These are phyloP conservation scores for Heliconius melpomene DNA, from an alignment of 1,140 invertebrate species.

Conservation along the genomic window DNA sequence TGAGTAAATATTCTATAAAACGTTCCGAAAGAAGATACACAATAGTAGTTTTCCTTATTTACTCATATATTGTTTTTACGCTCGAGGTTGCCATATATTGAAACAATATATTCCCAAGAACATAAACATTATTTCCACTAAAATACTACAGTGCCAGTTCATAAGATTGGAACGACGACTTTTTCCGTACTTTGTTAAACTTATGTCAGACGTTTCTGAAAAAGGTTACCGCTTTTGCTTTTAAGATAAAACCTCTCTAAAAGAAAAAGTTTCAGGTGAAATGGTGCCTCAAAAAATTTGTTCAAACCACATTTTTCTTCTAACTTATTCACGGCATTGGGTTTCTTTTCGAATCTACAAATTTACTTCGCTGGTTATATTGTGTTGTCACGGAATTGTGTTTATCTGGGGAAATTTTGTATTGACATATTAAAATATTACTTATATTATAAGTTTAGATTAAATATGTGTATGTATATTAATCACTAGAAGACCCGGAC, in stretches of 20 bases:
- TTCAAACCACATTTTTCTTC: conserved; percentile 37
- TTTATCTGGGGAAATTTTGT: conserved; percentile 7
- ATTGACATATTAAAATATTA: background rate
- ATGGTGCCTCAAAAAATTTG: conserved; percentile 35
- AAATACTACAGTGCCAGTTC: conserved; percentile 22
- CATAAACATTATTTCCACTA: conserved; percentile 18
- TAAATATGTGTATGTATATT: too few species aligned
- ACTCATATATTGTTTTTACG: conserved; percentile 1
- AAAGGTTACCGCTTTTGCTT: conserved; percentile 43
- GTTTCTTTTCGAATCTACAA: conserved; percentile 25
- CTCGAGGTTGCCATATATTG: conserved; percentile 14
- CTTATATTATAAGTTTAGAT: too few species aligned
- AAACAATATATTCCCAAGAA: conserved; percentile 13
- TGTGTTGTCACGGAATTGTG: conserved; percentile 4
- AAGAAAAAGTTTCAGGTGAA: conserved; percentile 41
- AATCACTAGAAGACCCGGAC: too few species aligned
- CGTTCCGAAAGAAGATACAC: background rate
- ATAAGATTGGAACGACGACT: conserved; percentile 18
- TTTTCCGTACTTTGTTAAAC: conserved; percentile 39
- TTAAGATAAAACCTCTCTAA: conserved; percentile 44
- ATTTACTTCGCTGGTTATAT: conserved; percentile 24
- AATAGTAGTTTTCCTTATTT: conserved; percentile 17
- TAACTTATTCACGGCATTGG: conserved; percentile 39
- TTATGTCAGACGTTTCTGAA: conserved; percentile 30
- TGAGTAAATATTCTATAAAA: background rate